Evolutionary conservation across 2,888 invertebrate species (phyloP).

Genomic region (Epiblema foenella): DNA sequence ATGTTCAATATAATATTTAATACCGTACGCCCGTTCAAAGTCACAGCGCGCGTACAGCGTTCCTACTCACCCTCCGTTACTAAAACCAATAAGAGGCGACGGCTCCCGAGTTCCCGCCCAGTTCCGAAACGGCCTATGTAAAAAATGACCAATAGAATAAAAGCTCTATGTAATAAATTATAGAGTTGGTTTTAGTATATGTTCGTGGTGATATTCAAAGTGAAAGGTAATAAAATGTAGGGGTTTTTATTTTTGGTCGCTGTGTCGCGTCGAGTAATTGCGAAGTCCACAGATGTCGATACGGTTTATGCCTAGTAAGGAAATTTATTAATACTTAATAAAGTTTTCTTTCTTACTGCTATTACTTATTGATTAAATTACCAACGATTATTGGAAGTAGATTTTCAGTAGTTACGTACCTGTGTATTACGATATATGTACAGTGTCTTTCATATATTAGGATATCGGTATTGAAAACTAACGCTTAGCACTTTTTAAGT

Average conservation of each 20-base stretch:
- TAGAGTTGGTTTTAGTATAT: conserved; percentile 50
- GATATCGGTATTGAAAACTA: neutral
- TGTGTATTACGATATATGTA: neutral
- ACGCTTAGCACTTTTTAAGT: too few species aligned
- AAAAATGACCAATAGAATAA: conserved; percentile 50
- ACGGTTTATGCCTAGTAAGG: conserved; percentile 12
- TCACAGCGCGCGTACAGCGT: conserved; percentile 62
- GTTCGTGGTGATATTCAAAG: conserved; percentile 57
- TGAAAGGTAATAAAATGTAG: conserved; percentile 69
- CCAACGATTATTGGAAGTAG: too few species aligned
- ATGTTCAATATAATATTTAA: conserved; percentile 39
- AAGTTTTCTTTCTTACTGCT: conserved; percentile 4
- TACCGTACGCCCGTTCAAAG: conserved; percentile 67
- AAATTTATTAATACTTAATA: conserved; percentile 14
- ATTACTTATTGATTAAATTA: neutral
- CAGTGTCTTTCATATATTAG: neutral
- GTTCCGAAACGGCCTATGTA: conserved; percentile 70
- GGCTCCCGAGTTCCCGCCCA: conserved; percentile 64
- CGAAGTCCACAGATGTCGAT: conserved; percentile 29
- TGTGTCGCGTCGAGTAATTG: conserved; percentile 46
- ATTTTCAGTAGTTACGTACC: neutral
- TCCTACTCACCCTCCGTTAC: conserved; percentile 73
- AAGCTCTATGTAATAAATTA: conserved; percentile 46
- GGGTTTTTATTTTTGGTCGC: conserved; percentile 58
- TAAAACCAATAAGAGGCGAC: conserved; percentile 82